Evolutionary conservation across 2,797 vertebrate species (phyloP), one percentile per base, ranked within the genome.

Genomic region (Poecile montanus): DNA sequence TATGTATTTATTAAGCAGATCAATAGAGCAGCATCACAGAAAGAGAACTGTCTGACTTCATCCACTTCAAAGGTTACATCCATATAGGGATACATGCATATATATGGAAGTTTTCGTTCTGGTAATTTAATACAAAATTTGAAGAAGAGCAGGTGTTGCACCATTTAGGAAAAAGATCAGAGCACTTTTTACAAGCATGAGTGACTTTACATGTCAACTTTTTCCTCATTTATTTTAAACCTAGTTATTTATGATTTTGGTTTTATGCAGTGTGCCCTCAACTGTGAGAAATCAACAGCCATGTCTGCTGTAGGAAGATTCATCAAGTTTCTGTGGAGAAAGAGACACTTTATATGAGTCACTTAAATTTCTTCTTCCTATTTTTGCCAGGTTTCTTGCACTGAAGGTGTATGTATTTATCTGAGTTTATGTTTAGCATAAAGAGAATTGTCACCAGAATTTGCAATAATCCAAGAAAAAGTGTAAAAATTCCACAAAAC

Each of bases 21-120:
- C 1, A 9, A n/a, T 13, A 30, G 25, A 62, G 10, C 17, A 60
- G n/a, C 77, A 60, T 71, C 20, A 48, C 13, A 42, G 44, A 36
- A 66, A 42, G 44, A 74, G 25, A 25, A 30, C 8, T 26, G 22
- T 66, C 23, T 75, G 40, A 47, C 6, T 53, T 61, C 40, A 62
- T 20, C 45, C 4, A 67, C 1, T 42, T 61, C 36, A 50, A 67
- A 80, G 8, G 5, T 78, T 72, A 21, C 10, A 32, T 54, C 23
- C 6, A n/a, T 48, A 14, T 53, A 12, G 10, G 9, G 13, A 21
- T 51, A 27, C 8, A 42, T 0, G 3, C 8, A 22, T 14, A 16
- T 13, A 66, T 26, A n/a, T 56, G 30, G 17, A 77, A 36, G 7
- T 57, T 74, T 53, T 67, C 5, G 5, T 57, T 74, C 27, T 42